phyloP scores from a whole-genome alignment of 2,113 vertebrate species.

The Pseudorasbora parva region DNA sequence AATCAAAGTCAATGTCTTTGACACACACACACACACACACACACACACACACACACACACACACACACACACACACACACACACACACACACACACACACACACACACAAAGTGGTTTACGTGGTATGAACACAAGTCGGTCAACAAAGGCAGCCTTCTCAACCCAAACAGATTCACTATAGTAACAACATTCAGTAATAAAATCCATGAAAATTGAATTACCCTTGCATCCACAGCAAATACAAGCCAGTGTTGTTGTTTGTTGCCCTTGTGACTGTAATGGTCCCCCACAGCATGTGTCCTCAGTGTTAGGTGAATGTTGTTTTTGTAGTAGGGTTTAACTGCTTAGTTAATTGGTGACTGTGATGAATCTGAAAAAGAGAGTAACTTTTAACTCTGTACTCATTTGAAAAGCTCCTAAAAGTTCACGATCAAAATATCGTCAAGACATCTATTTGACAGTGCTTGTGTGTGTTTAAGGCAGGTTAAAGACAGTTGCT shows the following conservation, averaged over 20 bases:
- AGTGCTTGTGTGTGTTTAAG: constrained; percentile 40
- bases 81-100: no score
- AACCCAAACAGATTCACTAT: constrained; percentile 36
- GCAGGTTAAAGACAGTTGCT: constrained; percentile 66
- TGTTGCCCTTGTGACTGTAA: constrained; percentile 39
- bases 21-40: no score
- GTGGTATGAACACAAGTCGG: background rate
- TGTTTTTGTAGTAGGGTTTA: constrained; percentile 35
- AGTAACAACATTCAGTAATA: constrained; percentile 48
- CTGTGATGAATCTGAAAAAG: constrained; percentile 9
- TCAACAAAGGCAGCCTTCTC: constrained; percentile 12
- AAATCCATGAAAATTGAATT: constrained; percentile 59
- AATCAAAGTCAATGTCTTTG: background rate
- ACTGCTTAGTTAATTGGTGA: constrained; percentile 46
- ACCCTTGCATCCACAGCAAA: constrained; percentile 32
- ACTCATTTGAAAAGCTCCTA: background rate
- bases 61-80: no score
- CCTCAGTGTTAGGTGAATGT: constrained; percentile 37
- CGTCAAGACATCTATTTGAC: background rate
- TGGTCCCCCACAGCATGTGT: constrained; percentile 18
- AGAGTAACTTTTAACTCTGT: background rate
- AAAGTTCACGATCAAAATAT: background rate
- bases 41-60: no score
- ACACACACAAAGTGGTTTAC: no score
- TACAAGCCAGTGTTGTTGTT: constrained; percentile 14